Percentiles rank a stretch among this genome's conserved stretches.
Evolutionary conservation across 2,797 vertebrate genomes (phyloP).

Genomic region (Neosalanx taihuensis): DNA sequence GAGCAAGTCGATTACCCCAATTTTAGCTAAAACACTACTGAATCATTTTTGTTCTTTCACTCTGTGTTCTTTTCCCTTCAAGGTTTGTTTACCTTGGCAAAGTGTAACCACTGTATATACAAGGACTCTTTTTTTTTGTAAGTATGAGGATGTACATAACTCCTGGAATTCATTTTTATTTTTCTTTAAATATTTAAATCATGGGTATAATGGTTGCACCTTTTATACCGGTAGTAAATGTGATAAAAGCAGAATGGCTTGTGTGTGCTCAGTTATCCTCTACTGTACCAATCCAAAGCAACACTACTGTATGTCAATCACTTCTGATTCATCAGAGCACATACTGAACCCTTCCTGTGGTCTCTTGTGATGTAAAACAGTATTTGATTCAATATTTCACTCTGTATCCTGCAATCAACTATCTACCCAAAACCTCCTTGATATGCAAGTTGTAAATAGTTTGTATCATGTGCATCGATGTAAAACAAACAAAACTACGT

Average conservation of each 20-base stretch:
- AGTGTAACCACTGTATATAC: slow-evolving; percentile 58
- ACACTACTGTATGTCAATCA: slow-evolving; percentile 22
- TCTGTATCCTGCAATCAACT: slow-evolving; percentile 32
- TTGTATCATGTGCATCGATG: slow-evolving; percentile 35
- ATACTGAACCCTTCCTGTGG: slow-evolving; percentile 16
- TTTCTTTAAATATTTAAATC: slow-evolving; percentile 36
- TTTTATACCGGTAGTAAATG: slow-evolving; percentile 36
- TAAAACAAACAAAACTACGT: slow-evolving; percentile 18
- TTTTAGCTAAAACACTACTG: background rate
- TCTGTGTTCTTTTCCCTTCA: slow-evolving; percentile 43
- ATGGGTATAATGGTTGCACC: slow-evolving; percentile 16
- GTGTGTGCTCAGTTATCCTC: slow-evolving; percentile 19
- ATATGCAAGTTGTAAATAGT: slow-evolving; percentile 58
- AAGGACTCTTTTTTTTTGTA: slow-evolving; percentile 50
- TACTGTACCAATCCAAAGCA: slow-evolving; percentile 25
- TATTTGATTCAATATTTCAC: slow-evolving; percentile 22
- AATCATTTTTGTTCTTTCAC: slow-evolving; percentile 31
- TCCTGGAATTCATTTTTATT: slow-evolving; percentile 27
- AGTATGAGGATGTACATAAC: slow-evolving; percentile 46
- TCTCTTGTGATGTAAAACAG: slow-evolving; percentile 26
- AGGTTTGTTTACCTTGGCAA: slow-evolving; percentile 41
- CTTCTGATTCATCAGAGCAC: slow-evolving; percentile 10
- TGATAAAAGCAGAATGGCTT: slow-evolving; percentile 21
- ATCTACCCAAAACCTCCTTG: slow-evolving; percentile 46
- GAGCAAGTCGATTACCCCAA: background rate